Evolutionary conservation across 2,113 vertebrate species (phyloP).

Genomic region (Solenodon paradoxus): DNA sequence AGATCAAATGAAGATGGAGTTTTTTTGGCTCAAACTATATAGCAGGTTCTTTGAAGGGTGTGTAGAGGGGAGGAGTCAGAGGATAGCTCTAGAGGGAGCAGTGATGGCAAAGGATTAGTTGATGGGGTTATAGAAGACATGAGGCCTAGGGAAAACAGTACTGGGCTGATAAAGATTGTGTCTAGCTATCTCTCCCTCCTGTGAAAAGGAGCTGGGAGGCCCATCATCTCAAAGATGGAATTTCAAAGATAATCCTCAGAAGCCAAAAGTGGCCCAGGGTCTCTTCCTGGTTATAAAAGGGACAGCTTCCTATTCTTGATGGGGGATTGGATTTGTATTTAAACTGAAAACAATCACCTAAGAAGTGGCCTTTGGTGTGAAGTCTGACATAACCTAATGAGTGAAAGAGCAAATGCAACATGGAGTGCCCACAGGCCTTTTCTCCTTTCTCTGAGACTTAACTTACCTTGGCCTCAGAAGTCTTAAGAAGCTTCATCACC

Average conservation of each 20-base stretch:
- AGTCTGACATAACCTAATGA: slow-evolving; percentile 23
- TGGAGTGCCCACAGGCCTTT: not conserved
- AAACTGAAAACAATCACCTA: slow-evolving; percentile 39
- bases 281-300: not conserved
- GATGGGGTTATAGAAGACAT: not conserved
- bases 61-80: not conserved
- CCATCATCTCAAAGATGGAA: slow-evolving; percentile 1
- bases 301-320: not conserved
- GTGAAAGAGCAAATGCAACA: not conserved
- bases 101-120: not conserved
- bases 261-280: not conserved
- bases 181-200: not conserved
- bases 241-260: slow-evolving; percentile 28
- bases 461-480: slow-evolving; percentile 90
- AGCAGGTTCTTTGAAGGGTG: not conserved
- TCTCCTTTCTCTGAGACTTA: slow-evolving; percentile 70
- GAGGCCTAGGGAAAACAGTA: not conserved
- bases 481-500: slow-evolving; percentile 86
- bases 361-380: slow-evolving; percentile 1
- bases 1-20: not conserved
- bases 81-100: not conserved
- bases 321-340: slow-evolving; percentile 22
- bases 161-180: not conserved
- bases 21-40: not conserved
- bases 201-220: not conserved